These are phyloP conservation scores for Manacus vitellinus DNA, from an alignment of 2,113 vertebrate species.

Conservation along the genomic window DNA sequence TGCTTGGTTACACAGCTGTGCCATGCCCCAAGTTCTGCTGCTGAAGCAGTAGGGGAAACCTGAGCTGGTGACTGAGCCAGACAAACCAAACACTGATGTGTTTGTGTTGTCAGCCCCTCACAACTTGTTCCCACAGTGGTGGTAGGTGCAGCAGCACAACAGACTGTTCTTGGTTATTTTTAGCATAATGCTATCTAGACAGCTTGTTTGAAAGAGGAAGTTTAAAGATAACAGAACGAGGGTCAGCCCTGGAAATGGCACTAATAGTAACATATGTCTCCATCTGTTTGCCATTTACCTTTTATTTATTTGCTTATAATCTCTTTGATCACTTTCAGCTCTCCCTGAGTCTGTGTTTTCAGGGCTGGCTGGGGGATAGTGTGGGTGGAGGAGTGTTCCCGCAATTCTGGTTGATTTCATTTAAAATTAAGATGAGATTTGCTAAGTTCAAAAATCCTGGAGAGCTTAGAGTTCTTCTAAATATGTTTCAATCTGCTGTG, in stretches of 20 bases:
- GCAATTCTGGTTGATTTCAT: neutral
- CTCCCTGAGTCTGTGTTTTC: neutral
- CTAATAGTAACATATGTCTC: neutral
- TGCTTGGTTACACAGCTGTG: neutral
- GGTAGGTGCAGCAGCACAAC: neutral
- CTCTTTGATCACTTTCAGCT: neutral
- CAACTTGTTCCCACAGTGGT: neutral
- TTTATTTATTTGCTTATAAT: neutral
- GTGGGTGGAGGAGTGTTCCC: slow-evolving; percentile 21
- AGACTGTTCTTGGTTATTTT: neutral
- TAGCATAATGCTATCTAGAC: neutral
- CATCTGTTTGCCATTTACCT: neutral
- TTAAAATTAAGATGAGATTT: slow-evolving; percentile 32
- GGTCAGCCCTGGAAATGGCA: neutral
- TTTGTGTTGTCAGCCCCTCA: neutral
- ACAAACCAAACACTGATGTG: neutral
- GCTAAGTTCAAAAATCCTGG: neutral
- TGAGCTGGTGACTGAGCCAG: neutral
- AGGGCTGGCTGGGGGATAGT: neutral
- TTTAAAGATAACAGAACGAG: neutral
- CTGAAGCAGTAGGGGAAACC: neutral
- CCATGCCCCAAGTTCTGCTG: neutral
- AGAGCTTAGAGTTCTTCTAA: neutral
- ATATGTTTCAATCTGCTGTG: neutral
- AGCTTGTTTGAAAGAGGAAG: neutral